Evolutionary conservation across 2,113 vertebrate species (phyloP), one percentile per base, ranked within the genome.

Genomic region (Ceyx cyanopectus): DNA sequence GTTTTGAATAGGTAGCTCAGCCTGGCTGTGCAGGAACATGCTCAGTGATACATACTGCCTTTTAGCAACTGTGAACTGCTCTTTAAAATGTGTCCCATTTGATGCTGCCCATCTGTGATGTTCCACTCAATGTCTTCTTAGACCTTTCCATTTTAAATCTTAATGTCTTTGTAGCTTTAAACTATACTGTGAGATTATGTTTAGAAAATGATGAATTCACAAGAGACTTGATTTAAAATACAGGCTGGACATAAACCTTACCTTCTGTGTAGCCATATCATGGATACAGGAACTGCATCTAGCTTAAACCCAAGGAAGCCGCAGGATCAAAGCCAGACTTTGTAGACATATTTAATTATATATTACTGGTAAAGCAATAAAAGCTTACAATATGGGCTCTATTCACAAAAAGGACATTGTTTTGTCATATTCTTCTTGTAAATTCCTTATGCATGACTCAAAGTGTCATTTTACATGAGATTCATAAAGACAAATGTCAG

Each of bases 401-500:
- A 90, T 95, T 96, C 95, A 96, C 95, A 96, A 93, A 95, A 97
- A 96, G 89, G 95, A 96, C 95, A 89, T 95, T 97, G 95, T 96
- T 97, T 97, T 96, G 95, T 96, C 94, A 96, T 95, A 93, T 93
- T 97, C 94, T 96, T 96, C 95, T 96, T 92, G 95, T 97, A 97
- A 97, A 97, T 96, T 97, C 97, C 91, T 95, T 95, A 40, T n/a
- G 93, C 92, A 91, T 97, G 95, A 97, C 92, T 97, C 95, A 94
- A 93, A 92, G 95, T 97, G 96, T 96, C 95, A 96, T 95, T 97
- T 97, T 97, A 96, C 93, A 96, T 92, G 82, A 91, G 91, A 93
- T 96, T 95, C 93, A 93, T 97, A 95, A 95, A 96, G 94, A 93
- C 94, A 95, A 96, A 96, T 94, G 89, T 97, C 96, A 95, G 94